Percentiles rank a stretch among this genome's conserved stretches.
Evolutionary conservation across 2,888 invertebrate genomes (phyloP).

Genomic region (Encarsia formosa): DNA sequence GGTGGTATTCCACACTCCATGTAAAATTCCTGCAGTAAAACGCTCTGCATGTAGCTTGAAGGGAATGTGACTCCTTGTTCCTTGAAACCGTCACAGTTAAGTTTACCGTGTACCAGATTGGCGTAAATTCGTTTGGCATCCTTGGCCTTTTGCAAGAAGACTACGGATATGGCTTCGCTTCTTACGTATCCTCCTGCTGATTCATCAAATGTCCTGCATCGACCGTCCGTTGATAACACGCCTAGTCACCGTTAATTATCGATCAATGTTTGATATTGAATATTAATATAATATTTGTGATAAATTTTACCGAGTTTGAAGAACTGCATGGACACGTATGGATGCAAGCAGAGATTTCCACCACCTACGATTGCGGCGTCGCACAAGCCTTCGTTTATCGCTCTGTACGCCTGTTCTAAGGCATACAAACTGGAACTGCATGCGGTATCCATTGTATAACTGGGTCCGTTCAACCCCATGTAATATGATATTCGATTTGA

Average conservation of each 20-base stretch:
- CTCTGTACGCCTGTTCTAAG: constrained; percentile 73
- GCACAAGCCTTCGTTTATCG: constrained; percentile 74
- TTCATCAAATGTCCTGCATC: constrained; percentile 84
- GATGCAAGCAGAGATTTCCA: constrained; percentile 78
- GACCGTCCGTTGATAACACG: constrained; percentile 75
- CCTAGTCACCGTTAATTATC: too few species aligned
- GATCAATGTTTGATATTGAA: not conserved
- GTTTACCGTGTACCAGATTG: constrained; percentile 54
- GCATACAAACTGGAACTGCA: constrained; percentile 89
- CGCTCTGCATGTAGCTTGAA: constrained; percentile 33
- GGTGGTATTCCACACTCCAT: constrained; percentile 58
- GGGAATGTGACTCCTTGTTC: constrained; percentile 35
- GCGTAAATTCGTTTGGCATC: constrained; percentile 52
- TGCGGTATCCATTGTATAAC: constrained; percentile 86
- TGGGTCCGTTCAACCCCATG: constrained; percentile 83
- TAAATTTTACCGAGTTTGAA: constrained; percentile 54
- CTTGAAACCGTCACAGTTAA: constrained; percentile 55
- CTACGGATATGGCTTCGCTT: constrained; percentile 68
- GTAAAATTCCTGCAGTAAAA: constrained; percentile 55
- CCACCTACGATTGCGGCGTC: constrained; percentile 88
- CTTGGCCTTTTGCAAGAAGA: constrained; percentile 65
- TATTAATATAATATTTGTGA: not conserved
- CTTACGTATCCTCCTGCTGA: constrained; percentile 74
- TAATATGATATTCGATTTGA: constrained; percentile 84
- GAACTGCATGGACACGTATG: constrained; percentile 84